Percentiles rank a stretch among this genome's conserved stretches.
Evolutionary conservation across 2,888 invertebrate species (phyloP).

Genomic region (Zaprionus lineosus): DNA sequence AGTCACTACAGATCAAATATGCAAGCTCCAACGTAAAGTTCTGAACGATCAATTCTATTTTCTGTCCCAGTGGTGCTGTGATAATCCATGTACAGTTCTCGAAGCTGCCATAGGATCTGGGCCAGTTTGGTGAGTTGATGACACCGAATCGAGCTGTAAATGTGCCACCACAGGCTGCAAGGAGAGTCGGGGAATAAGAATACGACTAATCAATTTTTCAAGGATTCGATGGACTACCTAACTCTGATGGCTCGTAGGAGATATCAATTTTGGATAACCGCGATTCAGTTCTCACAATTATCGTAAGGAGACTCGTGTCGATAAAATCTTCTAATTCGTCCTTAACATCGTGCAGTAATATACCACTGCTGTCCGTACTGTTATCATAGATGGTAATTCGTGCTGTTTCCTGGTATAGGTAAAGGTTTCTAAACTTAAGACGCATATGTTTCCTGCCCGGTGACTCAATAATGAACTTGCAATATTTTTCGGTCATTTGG

Average conservation of each 20-base stretch:
- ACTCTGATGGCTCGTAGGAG: too few species aligned
- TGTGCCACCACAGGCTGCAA: conserved; percentile 88
- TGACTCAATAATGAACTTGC: conserved; percentile 87
- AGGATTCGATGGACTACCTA: too few species aligned
- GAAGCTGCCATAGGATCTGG: conserved; percentile 86
- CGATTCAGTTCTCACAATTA: too few species aligned
- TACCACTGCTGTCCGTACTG: too few species aligned
- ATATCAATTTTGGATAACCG: too few species aligned
- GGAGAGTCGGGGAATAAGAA: neutral
- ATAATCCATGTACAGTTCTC: conserved; percentile 92
- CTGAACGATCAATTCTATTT: conserved; percentile 88
- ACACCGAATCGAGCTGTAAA: conserved; percentile 87
- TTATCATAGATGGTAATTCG: too few species aligned
- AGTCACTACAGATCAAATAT: conserved; percentile 87
- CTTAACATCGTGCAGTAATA: too few species aligned
- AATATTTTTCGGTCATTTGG: conserved; percentile 85
- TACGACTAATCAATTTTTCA: too few species aligned
- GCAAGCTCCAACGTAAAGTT: conserved; percentile 87
- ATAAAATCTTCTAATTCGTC: conserved; percentile 15
- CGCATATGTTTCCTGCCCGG: conserved; percentile 85
- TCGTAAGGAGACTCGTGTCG: conserved; percentile 42
- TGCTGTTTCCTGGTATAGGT: too few species aligned
- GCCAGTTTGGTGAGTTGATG: conserved; percentile 92
- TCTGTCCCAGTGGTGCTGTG: conserved; percentile 88
- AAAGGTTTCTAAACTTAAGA: rapidly evolving